phyloP scores from a whole-genome alignment of 2,888 invertebrate genomes.

The Acleris sparsana region DNA sequence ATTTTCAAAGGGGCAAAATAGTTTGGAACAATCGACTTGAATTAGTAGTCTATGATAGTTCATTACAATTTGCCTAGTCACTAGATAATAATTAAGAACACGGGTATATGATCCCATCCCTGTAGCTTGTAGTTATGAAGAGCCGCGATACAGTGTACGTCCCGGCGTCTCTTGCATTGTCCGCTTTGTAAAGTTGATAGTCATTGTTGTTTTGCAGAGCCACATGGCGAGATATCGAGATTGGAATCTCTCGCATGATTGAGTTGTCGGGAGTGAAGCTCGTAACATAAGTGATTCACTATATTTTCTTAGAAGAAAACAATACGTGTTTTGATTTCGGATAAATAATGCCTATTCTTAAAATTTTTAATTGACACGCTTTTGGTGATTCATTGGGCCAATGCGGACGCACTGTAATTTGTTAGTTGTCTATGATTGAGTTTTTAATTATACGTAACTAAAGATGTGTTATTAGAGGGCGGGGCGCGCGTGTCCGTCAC shows the following conservation, averaged over 20 bases:
- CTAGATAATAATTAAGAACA: conserved; percentile 76
- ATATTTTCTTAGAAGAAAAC: conserved; percentile 65
- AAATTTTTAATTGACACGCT: conserved; percentile 74
- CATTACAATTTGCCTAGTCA: conserved; percentile 65
- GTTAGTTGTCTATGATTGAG: conserved; percentile 79
- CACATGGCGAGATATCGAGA: conserved; percentile 68
- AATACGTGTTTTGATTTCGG: conserved; percentile 62
- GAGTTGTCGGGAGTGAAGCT: conserved; percentile 72
- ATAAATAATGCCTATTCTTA: conserved; percentile 61
- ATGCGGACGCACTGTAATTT: conserved; percentile 63
- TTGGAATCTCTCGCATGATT: conserved; percentile 63
- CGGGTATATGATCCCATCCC: conserved; percentile 48
- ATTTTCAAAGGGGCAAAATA: conserved; percentile 15
- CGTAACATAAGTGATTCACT: conserved; percentile 60
- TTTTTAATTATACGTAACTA: conserved; percentile 80
- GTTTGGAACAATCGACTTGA: conserved; percentile 55
- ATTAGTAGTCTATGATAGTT: conserved; percentile 58
- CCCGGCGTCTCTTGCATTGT: conserved; percentile 57
- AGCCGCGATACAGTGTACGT: conserved; percentile 58
- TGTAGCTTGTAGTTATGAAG: conserved; percentile 63
- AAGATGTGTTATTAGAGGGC: conserved; percentile 74
- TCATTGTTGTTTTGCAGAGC: conserved; percentile 67
- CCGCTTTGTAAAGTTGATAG: conserved; percentile 62
- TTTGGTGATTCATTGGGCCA: conserved; percentile 67
- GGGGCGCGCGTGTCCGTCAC: conserved; percentile 70